Percentiles rank a stretch among this genome's conserved stretches.
Evolutionary conservation across 2,888 invertebrate species (phyloP).

Genomic region (Agrilus cyanescens): DNA sequence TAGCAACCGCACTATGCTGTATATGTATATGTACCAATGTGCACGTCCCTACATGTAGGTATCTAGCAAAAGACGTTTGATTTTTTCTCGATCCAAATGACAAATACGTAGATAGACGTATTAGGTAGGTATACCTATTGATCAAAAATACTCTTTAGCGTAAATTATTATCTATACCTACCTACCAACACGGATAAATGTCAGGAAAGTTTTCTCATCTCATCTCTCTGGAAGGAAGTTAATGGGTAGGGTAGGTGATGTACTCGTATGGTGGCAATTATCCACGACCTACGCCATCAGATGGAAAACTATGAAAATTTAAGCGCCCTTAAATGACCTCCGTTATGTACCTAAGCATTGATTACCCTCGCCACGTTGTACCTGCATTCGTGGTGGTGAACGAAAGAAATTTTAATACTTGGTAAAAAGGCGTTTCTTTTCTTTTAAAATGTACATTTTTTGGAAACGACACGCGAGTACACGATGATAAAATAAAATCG

Average conservation of each 20-base stretch:
- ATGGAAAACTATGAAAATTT: constrained; percentile 14
- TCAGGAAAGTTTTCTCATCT: too few species aligned
- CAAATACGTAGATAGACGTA: too few species aligned
- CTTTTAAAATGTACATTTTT: not conserved
- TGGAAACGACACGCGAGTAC: not conserved
- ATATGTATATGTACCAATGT: not conserved
- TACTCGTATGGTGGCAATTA: constrained; percentile 12
- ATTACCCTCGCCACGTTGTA: constrained; percentile 2
- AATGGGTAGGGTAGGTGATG: constrained; percentile 13
- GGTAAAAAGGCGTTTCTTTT: not conserved
- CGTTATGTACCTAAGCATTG: constrained; percentile 7
- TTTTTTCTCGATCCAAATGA: too few species aligned
- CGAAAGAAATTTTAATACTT: not conserved
- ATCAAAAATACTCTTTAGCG: too few species aligned
- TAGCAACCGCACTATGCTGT: not conserved
- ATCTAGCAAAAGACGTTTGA: too few species aligned
- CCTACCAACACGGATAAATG: too few species aligned
- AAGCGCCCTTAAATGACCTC: constrained; percentile 14
- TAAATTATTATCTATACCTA: too few species aligned
- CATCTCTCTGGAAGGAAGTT: too few species aligned
- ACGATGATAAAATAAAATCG: too few species aligned
- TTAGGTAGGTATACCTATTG: too few species aligned
- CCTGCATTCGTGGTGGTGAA: not conserved
- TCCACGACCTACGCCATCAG: constrained; percentile 13
- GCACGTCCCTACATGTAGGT: too few species aligned